Percentiles rank a stretch among this genome's conserved stretches.
phyloP scores from a whole-genome alignment of 2,113 vertebrate species.

The Suricata suricatta region DNA sequence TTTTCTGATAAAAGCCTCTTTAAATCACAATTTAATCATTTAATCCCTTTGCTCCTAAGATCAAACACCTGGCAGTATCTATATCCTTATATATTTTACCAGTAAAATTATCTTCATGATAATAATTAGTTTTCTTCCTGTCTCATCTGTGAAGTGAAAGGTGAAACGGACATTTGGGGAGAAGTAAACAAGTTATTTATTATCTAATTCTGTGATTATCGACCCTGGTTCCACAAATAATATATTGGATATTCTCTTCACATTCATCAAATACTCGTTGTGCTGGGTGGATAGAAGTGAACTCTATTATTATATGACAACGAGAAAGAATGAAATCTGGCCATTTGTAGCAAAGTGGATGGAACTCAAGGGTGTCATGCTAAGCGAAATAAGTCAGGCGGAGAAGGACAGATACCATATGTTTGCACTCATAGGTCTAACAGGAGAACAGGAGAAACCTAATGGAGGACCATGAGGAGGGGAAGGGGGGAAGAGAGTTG shows the following conservation, averaged over 20 bases:
- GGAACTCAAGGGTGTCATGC: too few relatives aligned
- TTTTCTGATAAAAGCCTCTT: background rate
- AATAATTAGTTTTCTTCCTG: background rate
- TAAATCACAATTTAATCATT: conserved; percentile 5
- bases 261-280: background rate
- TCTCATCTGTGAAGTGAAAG: background rate
- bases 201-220: background rate
- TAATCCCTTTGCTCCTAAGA: background rate
- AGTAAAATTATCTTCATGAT: conserved; percentile 38
- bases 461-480: too few relatives aligned
- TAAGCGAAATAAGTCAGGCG: too few relatives aligned
- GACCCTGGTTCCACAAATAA: background rate
- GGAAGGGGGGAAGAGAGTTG: too few relatives aligned
- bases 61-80: background rate
- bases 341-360: too few relatives aligned
- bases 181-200: conserved; percentile 39
- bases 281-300: background rate
- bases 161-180: conserved; percentile 7
- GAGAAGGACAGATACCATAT: too few relatives aligned
- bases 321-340: too few relatives aligned
- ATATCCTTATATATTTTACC: background rate
- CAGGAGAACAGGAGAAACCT: too few relatives aligned
- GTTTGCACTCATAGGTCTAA: too few relatives aligned
- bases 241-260: conserved; percentile 22
- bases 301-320: background rate